A percentile compares a stretch with the other conserved stretches of the same genome.
Evolutionary conservation across 2,797 vertebrate genomes (phyloP).

Genomic region (Anguilla marmorata): DNA sequence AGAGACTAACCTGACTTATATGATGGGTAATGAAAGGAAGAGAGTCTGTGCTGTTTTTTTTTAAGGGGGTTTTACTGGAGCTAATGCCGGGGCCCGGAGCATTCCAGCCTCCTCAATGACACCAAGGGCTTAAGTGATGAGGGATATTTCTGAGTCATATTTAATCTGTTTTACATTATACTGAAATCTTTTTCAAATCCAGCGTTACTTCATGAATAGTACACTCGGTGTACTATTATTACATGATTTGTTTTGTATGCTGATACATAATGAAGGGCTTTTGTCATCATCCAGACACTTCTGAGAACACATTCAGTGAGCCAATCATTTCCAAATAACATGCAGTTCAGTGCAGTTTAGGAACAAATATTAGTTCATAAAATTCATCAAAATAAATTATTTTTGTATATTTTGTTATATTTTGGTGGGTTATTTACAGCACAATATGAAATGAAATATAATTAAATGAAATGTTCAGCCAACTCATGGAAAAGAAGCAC

Average conservation of each 20-base stretch:
- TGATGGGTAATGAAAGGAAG: background rate
- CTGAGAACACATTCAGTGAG: background rate
- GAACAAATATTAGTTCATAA: background rate
- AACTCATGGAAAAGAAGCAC: background rate
- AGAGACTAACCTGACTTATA: constrained; percentile 3
- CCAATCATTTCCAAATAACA: background rate
- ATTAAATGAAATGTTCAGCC: background rate
- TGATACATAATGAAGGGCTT: background rate
- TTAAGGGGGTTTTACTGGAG: background rate
- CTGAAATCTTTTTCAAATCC: background rate
- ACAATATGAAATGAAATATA: background rate
- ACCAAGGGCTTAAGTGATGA: background rate
- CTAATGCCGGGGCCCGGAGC: background rate
- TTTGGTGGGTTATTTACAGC: background rate
- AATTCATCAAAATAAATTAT: background rate
- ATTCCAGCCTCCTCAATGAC: background rate
- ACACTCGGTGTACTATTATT: background rate
- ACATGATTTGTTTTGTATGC: background rate
- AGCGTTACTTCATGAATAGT: background rate
- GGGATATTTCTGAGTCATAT: constrained; percentile 5
- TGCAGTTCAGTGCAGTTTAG: background rate
- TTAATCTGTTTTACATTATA: background rate
- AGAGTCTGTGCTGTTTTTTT: background rate
- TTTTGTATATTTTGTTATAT: background rate
- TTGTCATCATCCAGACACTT: background rate